Conservation (phyloP, 92 coral and sea anemone genomes). For the Phenganax stokvisi region DNA sequence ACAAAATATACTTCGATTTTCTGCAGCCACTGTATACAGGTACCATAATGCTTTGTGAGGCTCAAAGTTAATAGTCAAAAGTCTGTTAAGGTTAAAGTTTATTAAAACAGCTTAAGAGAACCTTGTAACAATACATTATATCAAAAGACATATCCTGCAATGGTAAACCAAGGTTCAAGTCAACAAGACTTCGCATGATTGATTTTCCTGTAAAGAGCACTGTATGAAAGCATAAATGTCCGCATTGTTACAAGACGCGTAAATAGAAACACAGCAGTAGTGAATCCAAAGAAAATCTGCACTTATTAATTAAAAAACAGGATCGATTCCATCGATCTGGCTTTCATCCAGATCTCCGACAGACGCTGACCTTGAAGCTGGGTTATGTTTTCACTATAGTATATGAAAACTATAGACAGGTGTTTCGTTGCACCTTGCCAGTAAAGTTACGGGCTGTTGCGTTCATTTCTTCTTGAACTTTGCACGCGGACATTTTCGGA, state of each 20-base stretch:
- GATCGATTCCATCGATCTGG: slow-evolving; percentile 28
- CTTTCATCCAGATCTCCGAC: slow-evolving; percentile 16
- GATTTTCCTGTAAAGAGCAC: too few relatives aligned
- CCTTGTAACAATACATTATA: too few relatives aligned
- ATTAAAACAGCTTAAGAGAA: too few relatives aligned
- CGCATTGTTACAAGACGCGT: slow-evolving; percentile 12
- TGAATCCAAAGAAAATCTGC: background rate
- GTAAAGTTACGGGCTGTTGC: background rate
- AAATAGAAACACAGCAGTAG: background rate
- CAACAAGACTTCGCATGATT: too few relatives aligned
- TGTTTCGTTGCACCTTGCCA: background rate
- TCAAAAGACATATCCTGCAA: too few relatives aligned
- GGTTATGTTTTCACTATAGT: background rate
- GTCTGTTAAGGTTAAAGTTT: too few relatives aligned
- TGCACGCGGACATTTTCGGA: background rate
- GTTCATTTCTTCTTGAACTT: background rate
- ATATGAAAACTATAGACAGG: background rate
- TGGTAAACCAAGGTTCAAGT: too few relatives aligned
- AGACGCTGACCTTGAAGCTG: slow-evolving; percentile 24
- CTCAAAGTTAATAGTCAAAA: too few relatives aligned
- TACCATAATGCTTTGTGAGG: too few relatives aligned
- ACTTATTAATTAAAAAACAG: background rate
- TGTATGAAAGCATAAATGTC: background rate
- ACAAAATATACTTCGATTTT: too few relatives aligned
- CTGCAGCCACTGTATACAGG: too few relatives aligned